These are phyloP conservation scores for Hemibates koningsi DNA, from an alignment of 2,113 vertebrate species.

Conservation along the genomic window DNA sequence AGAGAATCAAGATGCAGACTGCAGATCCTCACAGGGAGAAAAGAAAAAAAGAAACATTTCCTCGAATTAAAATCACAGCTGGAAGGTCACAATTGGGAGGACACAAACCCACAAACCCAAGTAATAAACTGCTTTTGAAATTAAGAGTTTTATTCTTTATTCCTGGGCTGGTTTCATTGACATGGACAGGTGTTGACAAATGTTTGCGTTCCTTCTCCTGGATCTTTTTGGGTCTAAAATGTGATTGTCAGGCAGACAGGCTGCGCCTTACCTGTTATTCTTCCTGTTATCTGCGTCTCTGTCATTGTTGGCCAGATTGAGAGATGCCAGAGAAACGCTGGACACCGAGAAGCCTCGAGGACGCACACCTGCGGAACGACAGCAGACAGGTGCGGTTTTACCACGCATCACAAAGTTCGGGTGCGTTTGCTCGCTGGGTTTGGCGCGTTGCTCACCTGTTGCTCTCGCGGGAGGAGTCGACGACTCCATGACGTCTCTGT, in stretches of 20 bases:
- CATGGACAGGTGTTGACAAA: background rate
- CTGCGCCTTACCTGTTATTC: conserved; percentile 79
- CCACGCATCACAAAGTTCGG: too few species aligned
- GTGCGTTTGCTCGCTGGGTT: background rate
- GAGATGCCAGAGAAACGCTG: conserved; percentile 90
- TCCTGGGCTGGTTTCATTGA: background rate
- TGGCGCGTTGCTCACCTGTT: conserved; percentile 71
- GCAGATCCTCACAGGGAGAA: background rate
- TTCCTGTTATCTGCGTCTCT: conserved; percentile 86
- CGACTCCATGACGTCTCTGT: conserved; percentile 85
- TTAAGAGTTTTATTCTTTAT: background rate
- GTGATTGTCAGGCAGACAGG: background rate
- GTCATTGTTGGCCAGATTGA: conserved; percentile 86
- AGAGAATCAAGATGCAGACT: conserved; percentile 5
- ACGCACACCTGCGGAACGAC: conserved; percentile 72
- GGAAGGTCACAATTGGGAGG: background rate
- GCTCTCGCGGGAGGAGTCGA: conserved; percentile 79
- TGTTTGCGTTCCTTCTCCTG: background rate
- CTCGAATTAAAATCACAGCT: background rate
- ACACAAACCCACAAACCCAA: background rate
- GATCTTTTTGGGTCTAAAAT: background rate
- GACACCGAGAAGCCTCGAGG: conserved; percentile 85
- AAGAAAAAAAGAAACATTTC: background rate
- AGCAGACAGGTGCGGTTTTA: background rate
- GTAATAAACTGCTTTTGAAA: background rate